phyloP scores from a whole-genome alignment of 2,797 vertebrate species.

The Adelosebastes latens region DNA sequence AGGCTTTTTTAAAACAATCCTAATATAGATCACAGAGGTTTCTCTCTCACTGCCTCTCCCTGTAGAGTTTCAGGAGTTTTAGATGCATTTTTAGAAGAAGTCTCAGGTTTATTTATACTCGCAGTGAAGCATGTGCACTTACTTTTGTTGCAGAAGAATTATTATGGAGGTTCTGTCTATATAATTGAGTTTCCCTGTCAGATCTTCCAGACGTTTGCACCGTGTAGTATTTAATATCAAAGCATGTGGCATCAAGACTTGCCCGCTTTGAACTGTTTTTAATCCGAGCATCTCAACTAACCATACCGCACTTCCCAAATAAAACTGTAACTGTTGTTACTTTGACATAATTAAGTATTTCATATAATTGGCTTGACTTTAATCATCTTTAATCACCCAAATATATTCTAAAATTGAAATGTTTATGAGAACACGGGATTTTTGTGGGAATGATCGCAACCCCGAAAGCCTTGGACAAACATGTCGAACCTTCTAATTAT shows the following conservation, averaged over 20 bases:
- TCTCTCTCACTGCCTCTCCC: constrained; percentile 38
- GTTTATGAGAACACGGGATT: constrained; percentile 81
- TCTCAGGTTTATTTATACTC: constrained; percentile 11
- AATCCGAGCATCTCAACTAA: constrained; percentile 64
- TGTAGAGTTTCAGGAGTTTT: constrained; percentile 19
- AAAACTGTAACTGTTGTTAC: constrained; percentile 74
- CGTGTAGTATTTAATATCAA: constrained; percentile 68
- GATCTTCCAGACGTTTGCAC: constrained; percentile 32
- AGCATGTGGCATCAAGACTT: constrained; percentile 78
- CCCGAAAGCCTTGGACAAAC: constrained; percentile 77
- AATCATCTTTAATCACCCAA: constrained; percentile 84
- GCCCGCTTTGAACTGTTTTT: constrained; percentile 59
- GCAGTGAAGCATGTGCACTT: neutral
- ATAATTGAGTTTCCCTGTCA: constrained; percentile 34
- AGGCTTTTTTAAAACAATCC: constrained; percentile 77
- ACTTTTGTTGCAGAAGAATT: neutral
- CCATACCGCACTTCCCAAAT: constrained; percentile 79
- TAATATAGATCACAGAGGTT: constrained; percentile 70
- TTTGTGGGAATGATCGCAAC: constrained; percentile 81
- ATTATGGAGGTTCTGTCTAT: neutral
- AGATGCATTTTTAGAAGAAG: constrained; percentile 29
- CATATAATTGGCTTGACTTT: constrained; percentile 80
- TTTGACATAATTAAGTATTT: constrained; percentile 84
- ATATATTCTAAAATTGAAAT: constrained; percentile 85
- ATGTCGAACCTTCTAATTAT: constrained; percentile 84